Evolutionary conservation across 2,888 invertebrate species (phyloP), one percentile per base, ranked within the genome.

Genomic region (Nesidiocoris tenuis): DNA sequence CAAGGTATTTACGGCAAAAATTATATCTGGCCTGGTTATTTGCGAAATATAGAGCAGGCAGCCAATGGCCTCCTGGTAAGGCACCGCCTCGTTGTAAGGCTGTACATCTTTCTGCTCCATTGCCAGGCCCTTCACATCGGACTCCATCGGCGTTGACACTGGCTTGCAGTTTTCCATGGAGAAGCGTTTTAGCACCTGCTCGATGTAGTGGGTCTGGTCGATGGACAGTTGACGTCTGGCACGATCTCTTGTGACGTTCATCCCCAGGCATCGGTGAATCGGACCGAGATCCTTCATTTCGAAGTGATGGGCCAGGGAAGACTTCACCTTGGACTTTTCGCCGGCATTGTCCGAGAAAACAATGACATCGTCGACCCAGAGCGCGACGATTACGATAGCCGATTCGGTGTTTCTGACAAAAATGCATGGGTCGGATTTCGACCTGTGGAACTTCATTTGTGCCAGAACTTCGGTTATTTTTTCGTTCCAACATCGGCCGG

Each of bases 41-140:
- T 74, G 64, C 0, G 64, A 63, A 0, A 64, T 12, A 61, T 63
- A 72, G 17, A 72, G 61, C 3, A 63, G 21, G 54, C 63, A 63
- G 16, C 74, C 74, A 55, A 74, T 12, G n/a, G 64, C 64, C 54
- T 74, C 64, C 54, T 74, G 64, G n/a, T 74, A 74, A 1, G 74
- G 64, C 1, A 22, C 24, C 2, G 18, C 5, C 1, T 12, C 1
- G 54, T 19, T 25, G 25, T 1, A 65, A 3, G 39, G 39, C 12
- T 39, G 3, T 22, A 1, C 1, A 19, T 9, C 22, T n/a, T n/a
- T n/a, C 7, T 63, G 21, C 7, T n/a, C 22, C 1, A n/a, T 16
- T 1, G 3, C 16, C 3, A 63, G 16, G 7, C 2, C 1, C 39
- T 24, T 25, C 1, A 17, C 2, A 9, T 65, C 65, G 3, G 17